These are phyloP conservation scores for Origma solitaria DNA, from an alignment of 2,113 vertebrate species.

Conservation along the genomic window DNA sequence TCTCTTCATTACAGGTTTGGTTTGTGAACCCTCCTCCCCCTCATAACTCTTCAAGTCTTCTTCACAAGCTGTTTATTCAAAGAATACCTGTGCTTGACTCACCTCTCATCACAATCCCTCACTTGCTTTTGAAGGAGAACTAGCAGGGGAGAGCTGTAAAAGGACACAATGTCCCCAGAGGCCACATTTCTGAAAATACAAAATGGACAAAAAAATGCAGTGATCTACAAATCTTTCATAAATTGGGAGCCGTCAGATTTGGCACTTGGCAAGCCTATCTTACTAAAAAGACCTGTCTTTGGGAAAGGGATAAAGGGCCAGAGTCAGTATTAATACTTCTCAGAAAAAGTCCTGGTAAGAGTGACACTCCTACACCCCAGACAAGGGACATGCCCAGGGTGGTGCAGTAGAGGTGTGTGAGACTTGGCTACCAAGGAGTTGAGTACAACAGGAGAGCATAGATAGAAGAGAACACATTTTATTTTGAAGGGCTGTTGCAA, in stretches of 20 bases:
- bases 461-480: background rate
- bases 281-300: background rate
- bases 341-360: background rate
- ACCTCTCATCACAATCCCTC: background rate
- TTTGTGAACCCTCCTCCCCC: background rate
- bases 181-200: background rate
- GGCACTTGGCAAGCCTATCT: background rate
- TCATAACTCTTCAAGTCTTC: conserved; percentile 11
- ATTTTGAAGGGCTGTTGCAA: background rate
- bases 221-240: background rate
- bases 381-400: background rate
- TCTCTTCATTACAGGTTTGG: conserved; percentile 15
- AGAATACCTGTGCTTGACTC: background rate
- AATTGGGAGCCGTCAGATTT: background rate
- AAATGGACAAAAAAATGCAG: background rate
- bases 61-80: conserved; percentile 7
- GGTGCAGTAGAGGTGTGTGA: background rate
- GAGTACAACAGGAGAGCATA: background rate
- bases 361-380: background rate
- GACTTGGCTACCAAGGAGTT: background rate
- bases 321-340: background rate
- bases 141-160: background rate
- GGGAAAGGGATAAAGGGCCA: background rate
- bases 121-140: background rate
- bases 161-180: background rate